Base-by-base conservation (phyloP, 1,140 invertebrate genomes). In the Campodea augens region DNA sequence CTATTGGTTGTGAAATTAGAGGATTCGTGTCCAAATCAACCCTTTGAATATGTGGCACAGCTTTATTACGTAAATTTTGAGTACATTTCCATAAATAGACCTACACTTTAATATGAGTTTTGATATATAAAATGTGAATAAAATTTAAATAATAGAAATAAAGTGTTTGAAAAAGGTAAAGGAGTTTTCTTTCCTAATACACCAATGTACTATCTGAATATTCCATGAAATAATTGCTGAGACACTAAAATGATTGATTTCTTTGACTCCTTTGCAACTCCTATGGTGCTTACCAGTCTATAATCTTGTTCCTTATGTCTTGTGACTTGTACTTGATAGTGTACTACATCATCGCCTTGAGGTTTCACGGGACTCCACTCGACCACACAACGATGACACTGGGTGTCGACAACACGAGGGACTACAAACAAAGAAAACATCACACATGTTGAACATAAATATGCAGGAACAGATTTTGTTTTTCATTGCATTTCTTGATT, bases 291-390 rank as follows among this genome's bases (percentile, higher is more conserved):
- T 55, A 75, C 73, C 67, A 71, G 61, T 63, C 65, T 69, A 51
- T 68, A 75, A 44, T 71, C 65, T 51, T 69, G 66, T 51, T 81
- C 74, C 52, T 71, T 68, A 29, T 66, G 58, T 48, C 67, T 63
- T 15, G 69, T 68, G 44, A 78, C 59, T 60, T 82, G 78, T 48
- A 81, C 62, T 41, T 72, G 63, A 57, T 78, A 83, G 24, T 66
- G 57, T 19, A 77, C 65, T 43, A 72, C 63, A 60, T 78, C 78
- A 43, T 66, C 63, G n/a, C 69, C 59, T 43, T 72, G 66, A 25
- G 63, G 57, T 38, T 57, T 61, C 15, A 58, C 58, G 4, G 64
- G 53, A 39, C 52, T 51, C 77, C 77, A 79, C 52, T 74, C 66
- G 5, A 77, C 59, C 10, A 58, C 52, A 50, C 70, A 72, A 40